These are phyloP conservation scores for Pterophyllum scalare DNA, from an alignment of 2,113 vertebrate genomes.

Conservation along the genomic window DNA sequence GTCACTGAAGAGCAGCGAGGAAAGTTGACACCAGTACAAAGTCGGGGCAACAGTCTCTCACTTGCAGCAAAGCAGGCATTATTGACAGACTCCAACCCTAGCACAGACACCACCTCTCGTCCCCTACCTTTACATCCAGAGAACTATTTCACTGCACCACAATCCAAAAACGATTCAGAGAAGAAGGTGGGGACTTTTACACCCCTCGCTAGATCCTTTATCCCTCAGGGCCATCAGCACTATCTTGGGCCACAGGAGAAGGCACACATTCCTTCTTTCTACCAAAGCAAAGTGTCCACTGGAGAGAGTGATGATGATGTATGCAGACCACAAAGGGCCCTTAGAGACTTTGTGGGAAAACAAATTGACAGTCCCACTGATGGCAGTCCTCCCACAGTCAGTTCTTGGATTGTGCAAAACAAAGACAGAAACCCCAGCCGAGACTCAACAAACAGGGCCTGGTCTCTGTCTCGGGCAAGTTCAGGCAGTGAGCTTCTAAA, in stretches of 20 bases:
- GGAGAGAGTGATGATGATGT: neutral
- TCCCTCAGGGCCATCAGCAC: constrained; percentile 54
- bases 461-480: constrained; percentile 61
- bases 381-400: neutral
- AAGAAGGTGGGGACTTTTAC: constrained; percentile 19
- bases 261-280: constrained; percentile 36
- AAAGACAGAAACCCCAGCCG: constrained; percentile 38
- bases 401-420: constrained; percentile 36
- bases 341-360: constrained; percentile 3
- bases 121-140: neutral
- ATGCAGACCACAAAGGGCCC: constrained; percentile 1
- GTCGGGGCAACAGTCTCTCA: constrained; percentile 49
- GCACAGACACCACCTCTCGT: neutral
- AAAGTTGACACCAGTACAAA: constrained; percentile 31
- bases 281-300: neutral
- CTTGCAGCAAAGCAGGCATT: constrained; percentile 12
- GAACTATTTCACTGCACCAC: neutral
- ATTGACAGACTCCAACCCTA: neutral
- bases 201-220: constrained; percentile 52
- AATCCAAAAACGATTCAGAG: constrained; percentile 24
- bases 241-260: constrained; percentile 34
- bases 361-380: constrained; percentile 22
- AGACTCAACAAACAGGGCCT: constrained; percentile 31
- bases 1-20: constrained; percentile 3
- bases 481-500: constrained; percentile 69